Evolutionary conservation across 2,888 invertebrate genomes (phyloP).

Genomic region (Elysia crispata): DNA sequence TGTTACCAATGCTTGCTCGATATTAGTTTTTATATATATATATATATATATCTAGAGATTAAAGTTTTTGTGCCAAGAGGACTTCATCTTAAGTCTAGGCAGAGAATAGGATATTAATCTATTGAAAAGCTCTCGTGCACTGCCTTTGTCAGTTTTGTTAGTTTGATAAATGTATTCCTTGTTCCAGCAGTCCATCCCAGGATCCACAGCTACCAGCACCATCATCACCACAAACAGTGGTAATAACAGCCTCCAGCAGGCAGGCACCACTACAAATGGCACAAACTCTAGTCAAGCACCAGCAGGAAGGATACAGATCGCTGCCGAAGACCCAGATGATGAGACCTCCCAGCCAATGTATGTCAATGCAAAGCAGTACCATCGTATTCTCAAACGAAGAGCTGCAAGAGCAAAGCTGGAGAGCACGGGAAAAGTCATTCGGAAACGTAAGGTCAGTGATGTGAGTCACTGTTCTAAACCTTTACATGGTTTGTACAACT

Average conservation of each 20-base stretch:
- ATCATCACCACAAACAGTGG: conserved; percentile 30
- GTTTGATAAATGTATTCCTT: background rate
- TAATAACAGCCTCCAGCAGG: background rate
- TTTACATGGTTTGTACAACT: conserved; percentile 45
- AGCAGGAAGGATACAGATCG: conserved; percentile 48
- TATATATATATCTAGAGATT: too few species aligned
- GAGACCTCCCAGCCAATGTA: conserved; percentile 94
- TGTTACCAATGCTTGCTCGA: too few species aligned
- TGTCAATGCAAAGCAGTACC: conserved; percentile 98
- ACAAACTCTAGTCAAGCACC: background rate
- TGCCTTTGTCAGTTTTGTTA: background rate
- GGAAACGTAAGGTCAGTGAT: conserved; percentile 88
- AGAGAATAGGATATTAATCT: too few species aligned
- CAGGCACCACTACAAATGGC: background rate
- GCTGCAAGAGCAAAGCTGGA: conserved; percentile 96
- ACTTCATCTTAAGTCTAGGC: too few species aligned
- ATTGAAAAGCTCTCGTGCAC: background rate
- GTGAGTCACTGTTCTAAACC: conserved; percentile 50
- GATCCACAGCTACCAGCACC: conserved; percentile 54
- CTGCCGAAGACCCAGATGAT: conserved; percentile 56
- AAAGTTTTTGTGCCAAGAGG: too few species aligned
- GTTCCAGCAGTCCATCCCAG: conserved; percentile 48
- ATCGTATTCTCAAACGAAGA: conserved; percentile 94
- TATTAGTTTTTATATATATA: too few species aligned
- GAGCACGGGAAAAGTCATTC: conserved; percentile 96